Base-by-base conservation (phyloP, 2,113 vertebrate genomes). In the Megaceryle torquata region DNA sequence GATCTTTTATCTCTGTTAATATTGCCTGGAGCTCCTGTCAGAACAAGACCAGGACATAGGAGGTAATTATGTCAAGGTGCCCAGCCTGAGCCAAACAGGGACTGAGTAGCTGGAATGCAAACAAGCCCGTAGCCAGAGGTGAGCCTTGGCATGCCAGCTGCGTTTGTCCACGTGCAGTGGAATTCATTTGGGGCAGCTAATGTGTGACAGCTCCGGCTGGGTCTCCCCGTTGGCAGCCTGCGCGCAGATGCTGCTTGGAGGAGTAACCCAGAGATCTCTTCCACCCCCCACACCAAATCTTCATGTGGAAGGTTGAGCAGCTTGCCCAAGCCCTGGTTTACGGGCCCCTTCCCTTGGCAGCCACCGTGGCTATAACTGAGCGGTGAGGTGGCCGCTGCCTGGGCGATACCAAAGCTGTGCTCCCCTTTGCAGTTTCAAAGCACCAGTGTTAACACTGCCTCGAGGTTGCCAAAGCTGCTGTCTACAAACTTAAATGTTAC, bases 11-110 rank as follows among this genome's bases (percentile, higher is more conserved):
- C 91, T 94, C 76, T 88, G 20, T 29, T 63, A 83, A 79, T 69
- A 41, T 9, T 92, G 78, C 95, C 90, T 53, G 82, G 46, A 93
- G 95, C 54, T 93, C 61, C 82, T 82, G 89, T 70, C 84, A 82
- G 53, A 86, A 89, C 43, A 72, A 71, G 77, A 70, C 39, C 33
- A 9, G 75, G 75, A 81, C 39, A 37, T 7, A 57, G 2, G 6
- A 85, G 68, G 81, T 83, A 93, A 85, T 94, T 86, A 48, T 67
- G 88, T 85, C 64, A 65, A 82, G 68, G 88, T 93, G 86, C 88
- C 89, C 81, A 72, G 74, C 54, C 82, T 37, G 51, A 95, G 68
- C 88, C 77, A 88, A 85, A 72, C 78, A 51, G 50, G 44, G 75
- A 9, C 68, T 0, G 1, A 92, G 64, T 5, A 50, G 48, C 64